Conservation (phyloP, 2,113 vertebrate genomes). For the Aepyceros melampus region DNA sequence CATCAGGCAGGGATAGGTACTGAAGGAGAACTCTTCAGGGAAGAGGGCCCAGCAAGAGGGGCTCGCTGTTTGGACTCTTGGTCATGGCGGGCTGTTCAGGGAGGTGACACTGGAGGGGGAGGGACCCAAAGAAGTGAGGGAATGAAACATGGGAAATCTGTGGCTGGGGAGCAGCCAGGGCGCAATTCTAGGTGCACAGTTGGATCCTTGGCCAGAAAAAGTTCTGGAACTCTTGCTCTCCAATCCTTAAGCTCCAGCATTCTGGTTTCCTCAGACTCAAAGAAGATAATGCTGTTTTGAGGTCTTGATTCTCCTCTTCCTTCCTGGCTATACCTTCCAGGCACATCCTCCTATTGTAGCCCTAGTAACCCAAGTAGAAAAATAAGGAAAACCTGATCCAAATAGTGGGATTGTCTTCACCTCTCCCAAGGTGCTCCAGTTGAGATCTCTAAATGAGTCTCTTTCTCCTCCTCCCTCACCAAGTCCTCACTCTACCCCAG, state of each 20-base stretch:
- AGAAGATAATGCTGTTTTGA: background rate
- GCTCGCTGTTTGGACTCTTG: background rate
- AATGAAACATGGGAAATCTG: background rate
- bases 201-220: background rate
- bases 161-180: background rate
- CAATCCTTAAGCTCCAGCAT: background rate
- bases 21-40: background rate
- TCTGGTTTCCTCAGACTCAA: background rate
- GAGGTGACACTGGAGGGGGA: background rate
- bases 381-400: background rate
- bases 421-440: background rate
- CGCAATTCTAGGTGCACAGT: background rate
- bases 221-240: background rate
- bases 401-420: background rate
- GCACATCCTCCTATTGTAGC: background rate
- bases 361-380: background rate
- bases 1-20: fast-evolving
- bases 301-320: background rate
- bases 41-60: too few species aligned
- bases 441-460: background rate
- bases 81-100: background rate
- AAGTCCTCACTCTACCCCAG: background rate
- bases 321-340: background rate
- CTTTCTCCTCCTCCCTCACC: background rate
- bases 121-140: background rate